Percentiles rank a stretch among this genome's conserved stretches.
These are phyloP conservation scores for Macheiramphus alcinus DNA, from an alignment of 2,113 vertebrate genomes.

Conservation along the genomic window DNA sequence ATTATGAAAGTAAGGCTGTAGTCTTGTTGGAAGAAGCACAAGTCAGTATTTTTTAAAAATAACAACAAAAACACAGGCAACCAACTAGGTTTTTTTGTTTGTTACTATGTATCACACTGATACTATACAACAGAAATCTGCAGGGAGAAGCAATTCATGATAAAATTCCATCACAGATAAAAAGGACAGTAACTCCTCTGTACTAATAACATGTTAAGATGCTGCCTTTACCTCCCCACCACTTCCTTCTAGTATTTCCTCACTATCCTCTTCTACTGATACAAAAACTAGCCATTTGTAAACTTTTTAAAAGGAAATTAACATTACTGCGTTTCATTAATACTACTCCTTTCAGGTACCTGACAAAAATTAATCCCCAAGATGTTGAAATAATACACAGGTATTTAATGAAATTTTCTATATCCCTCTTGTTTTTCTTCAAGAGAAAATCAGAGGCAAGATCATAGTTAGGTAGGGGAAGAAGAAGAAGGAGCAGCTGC, in stretches of 20 bases:
- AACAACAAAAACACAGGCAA: not conserved
- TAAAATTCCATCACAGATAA: constrained; percentile 1
- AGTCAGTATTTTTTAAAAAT: not conserved
- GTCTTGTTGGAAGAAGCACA: not conserved
- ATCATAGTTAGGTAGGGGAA: not conserved
- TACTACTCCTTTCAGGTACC: not conserved
- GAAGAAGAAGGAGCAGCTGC: not conserved
- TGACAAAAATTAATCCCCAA: not conserved
- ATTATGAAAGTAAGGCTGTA: not conserved
- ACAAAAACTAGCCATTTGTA: not conserved
- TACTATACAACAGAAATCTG: not conserved
- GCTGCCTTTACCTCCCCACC: not conserved
- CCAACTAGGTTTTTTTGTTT: not conserved
- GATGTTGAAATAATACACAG: not conserved
- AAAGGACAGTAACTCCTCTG: not conserved
- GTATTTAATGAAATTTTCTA: not conserved
- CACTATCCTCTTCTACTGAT: not conserved
- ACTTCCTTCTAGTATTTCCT: not conserved
- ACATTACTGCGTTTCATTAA: not conserved
- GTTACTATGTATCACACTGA: not conserved
- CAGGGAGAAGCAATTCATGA: not conserved
- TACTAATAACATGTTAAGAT: not conserved
- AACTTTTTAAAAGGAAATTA: not conserved
- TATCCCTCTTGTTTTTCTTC: not conserved
- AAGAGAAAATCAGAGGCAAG: not conserved